These are phyloP conservation scores for Drosophila funebris DNA, from an alignment of 1,140 invertebrate species.

Conservation along the genomic window DNA sequence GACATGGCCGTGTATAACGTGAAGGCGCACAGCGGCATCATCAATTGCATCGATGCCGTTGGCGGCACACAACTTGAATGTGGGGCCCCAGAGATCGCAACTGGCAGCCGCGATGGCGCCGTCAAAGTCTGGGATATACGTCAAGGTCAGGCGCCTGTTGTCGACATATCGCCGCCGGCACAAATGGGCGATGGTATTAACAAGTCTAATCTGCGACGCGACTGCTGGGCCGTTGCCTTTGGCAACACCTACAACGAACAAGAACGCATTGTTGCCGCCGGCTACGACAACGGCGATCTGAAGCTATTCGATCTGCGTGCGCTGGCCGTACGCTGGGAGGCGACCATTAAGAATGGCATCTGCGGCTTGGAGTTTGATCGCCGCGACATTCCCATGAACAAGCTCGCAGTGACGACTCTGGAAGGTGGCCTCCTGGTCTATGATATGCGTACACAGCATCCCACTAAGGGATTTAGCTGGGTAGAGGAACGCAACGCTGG, in stretches of 20 bases:
- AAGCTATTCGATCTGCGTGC: slow-evolving; percentile 97
- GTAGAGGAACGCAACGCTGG: slow-evolving; percentile 88
- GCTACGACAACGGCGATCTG: slow-evolving; percentile 98
- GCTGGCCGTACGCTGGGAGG: slow-evolving; percentile 94
- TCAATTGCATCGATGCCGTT: slow-evolving; percentile 96
- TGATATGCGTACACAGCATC: slow-evolving; percentile 94
- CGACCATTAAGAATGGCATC: slow-evolving; percentile 96
- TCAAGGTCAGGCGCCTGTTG: slow-evolving; percentile 94
- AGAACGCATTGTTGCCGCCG: slow-evolving; percentile 93
- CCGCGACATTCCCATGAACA: slow-evolving; percentile 97
- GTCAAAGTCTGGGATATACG: slow-evolving; percentile 98
- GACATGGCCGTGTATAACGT: slow-evolving; percentile 90
- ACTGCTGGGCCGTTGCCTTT: slow-evolving; percentile 95
- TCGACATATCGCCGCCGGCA: slow-evolving; percentile 91
- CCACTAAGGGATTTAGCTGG: slow-evolving; percentile 93
- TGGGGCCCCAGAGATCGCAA: slow-evolving; percentile 97
- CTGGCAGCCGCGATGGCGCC: slow-evolving; percentile 95
- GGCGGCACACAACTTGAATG: slow-evolving; percentile 92
- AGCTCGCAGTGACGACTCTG: slow-evolving; percentile 95
- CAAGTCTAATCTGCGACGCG: slow-evolving; percentile 86
- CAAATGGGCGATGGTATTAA: slow-evolving; percentile 86
- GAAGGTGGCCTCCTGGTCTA: slow-evolving; percentile 96
- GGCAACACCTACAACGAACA: slow-evolving; percentile 94
- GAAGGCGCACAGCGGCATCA: slow-evolving; percentile 93
- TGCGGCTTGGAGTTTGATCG: slow-evolving; percentile 96